These are phyloP conservation scores for Bombyx mandarina DNA, from an alignment of 1,140 invertebrate species.

Conservation along the genomic window DNA sequence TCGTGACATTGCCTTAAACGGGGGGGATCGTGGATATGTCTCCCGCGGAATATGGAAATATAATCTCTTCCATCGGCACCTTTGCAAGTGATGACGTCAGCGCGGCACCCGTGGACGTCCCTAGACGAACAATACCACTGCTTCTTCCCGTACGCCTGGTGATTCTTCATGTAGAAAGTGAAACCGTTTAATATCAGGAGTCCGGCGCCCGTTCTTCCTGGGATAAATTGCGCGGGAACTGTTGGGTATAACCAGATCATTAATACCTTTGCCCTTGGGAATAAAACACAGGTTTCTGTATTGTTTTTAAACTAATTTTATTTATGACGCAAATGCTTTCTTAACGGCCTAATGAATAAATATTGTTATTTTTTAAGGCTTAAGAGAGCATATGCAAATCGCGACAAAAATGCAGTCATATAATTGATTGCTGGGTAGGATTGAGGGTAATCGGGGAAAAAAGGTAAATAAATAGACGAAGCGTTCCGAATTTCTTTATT, in stretches of 20 bases:
- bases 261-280: constrained; percentile 30
- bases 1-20: constrained; percentile 54
- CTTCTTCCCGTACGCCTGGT: constrained; percentile 60
- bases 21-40: constrained; percentile 56
- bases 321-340: constrained; percentile 11
- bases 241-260: constrained; percentile 50
- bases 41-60: constrained; percentile 59
- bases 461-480: constrained; percentile 46
- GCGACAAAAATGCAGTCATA: constrained; percentile 4
- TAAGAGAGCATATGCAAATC: constrained; percentile 12
- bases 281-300: constrained; percentile 29
- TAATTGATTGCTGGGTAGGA: constrained; percentile 11
- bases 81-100: constrained; percentile 61
- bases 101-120: constrained; percentile 55
- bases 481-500: constrained; percentile 16
- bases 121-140: constrained; percentile 64
- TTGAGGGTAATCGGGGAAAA: constrained; percentile 9
- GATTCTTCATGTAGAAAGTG: constrained; percentile 65
- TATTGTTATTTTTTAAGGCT: not conserved
- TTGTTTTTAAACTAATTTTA: constrained; percentile 11
- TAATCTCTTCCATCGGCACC: constrained; percentile 54
- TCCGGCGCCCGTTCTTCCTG: constrained; percentile 53
- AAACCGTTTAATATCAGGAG: constrained; percentile 58
- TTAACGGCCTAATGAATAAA: constrained; percentile 4
- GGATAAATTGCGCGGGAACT: constrained; percentile 61